These are phyloP conservation scores for Steinernema hermaphroditum DNA, from an alignment of 2,888 invertebrate species.

Conservation along the genomic window DNA sequence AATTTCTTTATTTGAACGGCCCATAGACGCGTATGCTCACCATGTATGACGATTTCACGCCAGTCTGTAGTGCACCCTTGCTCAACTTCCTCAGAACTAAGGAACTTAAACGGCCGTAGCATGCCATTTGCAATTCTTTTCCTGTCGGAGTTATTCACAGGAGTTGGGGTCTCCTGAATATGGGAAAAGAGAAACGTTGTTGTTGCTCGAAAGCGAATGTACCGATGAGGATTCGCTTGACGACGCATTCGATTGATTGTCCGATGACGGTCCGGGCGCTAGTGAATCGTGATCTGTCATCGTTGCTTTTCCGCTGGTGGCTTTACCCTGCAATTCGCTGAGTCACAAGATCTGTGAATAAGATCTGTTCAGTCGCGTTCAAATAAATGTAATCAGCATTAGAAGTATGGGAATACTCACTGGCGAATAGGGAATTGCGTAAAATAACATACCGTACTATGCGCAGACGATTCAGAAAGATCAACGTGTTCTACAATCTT, in stretches of 20 bases:
- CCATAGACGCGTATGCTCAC: slow-evolving; percentile 40
- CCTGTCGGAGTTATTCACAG: slow-evolving; percentile 14
- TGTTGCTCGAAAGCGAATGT: background rate
- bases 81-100: slow-evolving; percentile 59
- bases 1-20: slow-evolving; percentile 67
- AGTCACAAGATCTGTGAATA: no score
- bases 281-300: slow-evolving; percentile 16
- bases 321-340: background rate
- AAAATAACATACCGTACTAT: slow-evolving; percentile 10
- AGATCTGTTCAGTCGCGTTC: no score
- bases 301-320: background rate
- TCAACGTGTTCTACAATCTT: no score
- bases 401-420: no score
- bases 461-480: background rate
- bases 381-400: no score
- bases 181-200: background rate
- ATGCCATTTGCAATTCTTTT: slow-evolving; percentile 56
- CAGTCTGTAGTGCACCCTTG: slow-evolving; percentile 56
- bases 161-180: background rate
- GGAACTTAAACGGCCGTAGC: slow-evolving; percentile 55
- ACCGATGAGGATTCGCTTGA: slow-evolving; percentile 8
- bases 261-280: slow-evolving; percentile 22
- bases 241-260: background rate
- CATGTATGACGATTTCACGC: slow-evolving; percentile 63
- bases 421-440: no score